phyloP scores from a whole-genome alignment of 64 coral and sea anemone genomes.

The Hydrozoanthus tunicans region DNA sequence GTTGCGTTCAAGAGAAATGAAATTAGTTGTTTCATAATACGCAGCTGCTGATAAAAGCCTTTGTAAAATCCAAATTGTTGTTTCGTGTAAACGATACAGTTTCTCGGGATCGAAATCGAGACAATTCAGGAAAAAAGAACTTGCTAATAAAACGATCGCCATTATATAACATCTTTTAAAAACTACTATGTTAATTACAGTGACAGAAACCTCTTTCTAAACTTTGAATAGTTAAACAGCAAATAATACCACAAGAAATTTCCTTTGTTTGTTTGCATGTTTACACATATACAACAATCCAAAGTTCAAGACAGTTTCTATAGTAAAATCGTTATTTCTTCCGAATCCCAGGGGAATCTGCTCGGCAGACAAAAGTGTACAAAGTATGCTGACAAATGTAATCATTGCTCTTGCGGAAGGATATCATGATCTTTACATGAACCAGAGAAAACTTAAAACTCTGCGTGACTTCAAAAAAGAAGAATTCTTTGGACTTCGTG shows the following conservation, averaged over 20 bases:
- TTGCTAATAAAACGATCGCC: no score
- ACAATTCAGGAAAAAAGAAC: no score
- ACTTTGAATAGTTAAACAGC: no score
- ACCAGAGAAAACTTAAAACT: constrained; percentile 42
- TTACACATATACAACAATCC: neutral
- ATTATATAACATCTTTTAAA: neutral
- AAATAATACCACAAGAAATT: no score
- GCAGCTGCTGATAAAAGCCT: no score
- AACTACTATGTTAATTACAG: neutral
- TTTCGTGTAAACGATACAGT: no score
- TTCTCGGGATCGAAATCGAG: no score
- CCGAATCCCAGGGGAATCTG: constrained; percentile 29
- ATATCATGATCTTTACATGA: constrained; percentile 51
- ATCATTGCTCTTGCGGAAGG: constrained; percentile 34
- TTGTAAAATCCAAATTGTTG: no score
- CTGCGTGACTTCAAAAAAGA: constrained; percentile 43
- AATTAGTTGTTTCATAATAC: neutral
- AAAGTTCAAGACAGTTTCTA: neutral
- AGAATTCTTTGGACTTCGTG: constrained; percentile 58
- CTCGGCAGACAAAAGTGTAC: constrained; percentile 14
- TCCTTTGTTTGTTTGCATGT: neutral
- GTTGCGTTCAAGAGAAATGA: no score
- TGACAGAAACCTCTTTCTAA: neutral
- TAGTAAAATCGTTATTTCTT: neutral
- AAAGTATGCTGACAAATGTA: neutral